Conservation (phyloP, 1,140 invertebrate species). For the Chelonus insularis region DNA sequence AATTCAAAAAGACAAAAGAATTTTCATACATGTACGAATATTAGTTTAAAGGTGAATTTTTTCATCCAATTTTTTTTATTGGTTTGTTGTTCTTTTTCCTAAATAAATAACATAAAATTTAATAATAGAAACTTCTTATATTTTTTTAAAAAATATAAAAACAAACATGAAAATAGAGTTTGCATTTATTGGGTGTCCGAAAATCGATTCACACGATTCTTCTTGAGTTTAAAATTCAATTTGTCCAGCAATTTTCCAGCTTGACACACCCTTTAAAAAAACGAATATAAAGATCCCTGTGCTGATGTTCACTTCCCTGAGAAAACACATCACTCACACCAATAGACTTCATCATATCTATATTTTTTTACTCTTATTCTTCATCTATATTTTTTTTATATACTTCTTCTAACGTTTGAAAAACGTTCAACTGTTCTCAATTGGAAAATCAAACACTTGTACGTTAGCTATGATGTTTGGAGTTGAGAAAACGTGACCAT, state of each 20-base stretch:
- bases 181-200: background rate
- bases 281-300: background rate
- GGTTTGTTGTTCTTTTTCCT: too few species aligned
- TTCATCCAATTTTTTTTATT: too few species aligned
- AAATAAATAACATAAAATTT: too few species aligned
- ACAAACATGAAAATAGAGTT: background rate
- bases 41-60: too few species aligned
- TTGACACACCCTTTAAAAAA: constrained; percentile 17
- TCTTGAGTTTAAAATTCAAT: constrained; percentile 20
- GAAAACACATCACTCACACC: background rate
- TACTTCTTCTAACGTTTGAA: constrained; percentile 10
- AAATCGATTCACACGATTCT: constrained; percentile 20
- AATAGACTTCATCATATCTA: background rate
- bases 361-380: constrained; percentile 7
- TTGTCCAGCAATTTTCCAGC: constrained; percentile 18
- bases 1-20: too few species aligned
- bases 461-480: constrained; percentile 17
- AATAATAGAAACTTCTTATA: too few species aligned
- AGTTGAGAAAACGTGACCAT: constrained; percentile 24
- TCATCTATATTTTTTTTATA: constrained; percentile 5
- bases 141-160: too few species aligned
- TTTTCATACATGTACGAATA: too few species aligned
- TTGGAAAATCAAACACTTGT: constrained; percentile 25
- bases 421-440: constrained; percentile 23
- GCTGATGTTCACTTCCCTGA: background rate